A percentile compares a stretch with the other conserved stretches of the same genome.
Conservation (phyloP, 2,888 invertebrate species). For the Pandemis corylana region DNA sequence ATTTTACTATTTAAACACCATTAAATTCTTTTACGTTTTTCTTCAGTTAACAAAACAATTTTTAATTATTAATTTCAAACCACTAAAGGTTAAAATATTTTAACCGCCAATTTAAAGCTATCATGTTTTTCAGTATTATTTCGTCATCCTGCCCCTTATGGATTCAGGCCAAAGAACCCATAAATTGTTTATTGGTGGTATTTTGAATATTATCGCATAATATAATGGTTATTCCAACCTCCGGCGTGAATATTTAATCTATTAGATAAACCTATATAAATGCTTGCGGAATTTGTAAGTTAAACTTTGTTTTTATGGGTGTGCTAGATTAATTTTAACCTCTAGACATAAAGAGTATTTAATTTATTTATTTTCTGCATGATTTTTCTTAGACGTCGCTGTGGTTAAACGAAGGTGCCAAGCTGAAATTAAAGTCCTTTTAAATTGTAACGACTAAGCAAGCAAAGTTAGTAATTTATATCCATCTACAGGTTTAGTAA, state of each 20-base stretch:
- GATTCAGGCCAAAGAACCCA: constrained; percentile 44
- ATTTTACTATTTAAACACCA: not conserved
- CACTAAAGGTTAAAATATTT: not conserved
- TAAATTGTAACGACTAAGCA: not conserved
- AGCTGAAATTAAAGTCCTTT: not conserved
- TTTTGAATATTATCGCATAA: constrained; percentile 9
- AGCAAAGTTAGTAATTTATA: constrained; percentile 17
- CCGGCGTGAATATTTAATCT: not conserved
- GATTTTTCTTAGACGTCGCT: no score
- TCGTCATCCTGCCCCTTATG: constrained; percentile 17
- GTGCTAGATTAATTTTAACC: no score
- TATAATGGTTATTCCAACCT: constrained; percentile 13
- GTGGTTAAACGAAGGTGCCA: no score
- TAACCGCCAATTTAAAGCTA: not conserved
- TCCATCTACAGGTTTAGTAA: constrained; percentile 7
- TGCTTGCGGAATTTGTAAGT: not conserved
- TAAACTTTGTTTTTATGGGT: not conserved
- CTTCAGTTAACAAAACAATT: not conserved
- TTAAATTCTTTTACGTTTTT: not conserved
- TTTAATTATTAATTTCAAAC: not conserved
- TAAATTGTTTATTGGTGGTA: constrained; percentile 41
- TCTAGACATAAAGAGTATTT: no score
- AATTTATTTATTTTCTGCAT: no score
- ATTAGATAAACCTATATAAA: not conserved
- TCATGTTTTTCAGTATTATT: not conserved